Conservation (phyloP, 2,113 vertebrate species). For the Lycaon pictus region DNA sequence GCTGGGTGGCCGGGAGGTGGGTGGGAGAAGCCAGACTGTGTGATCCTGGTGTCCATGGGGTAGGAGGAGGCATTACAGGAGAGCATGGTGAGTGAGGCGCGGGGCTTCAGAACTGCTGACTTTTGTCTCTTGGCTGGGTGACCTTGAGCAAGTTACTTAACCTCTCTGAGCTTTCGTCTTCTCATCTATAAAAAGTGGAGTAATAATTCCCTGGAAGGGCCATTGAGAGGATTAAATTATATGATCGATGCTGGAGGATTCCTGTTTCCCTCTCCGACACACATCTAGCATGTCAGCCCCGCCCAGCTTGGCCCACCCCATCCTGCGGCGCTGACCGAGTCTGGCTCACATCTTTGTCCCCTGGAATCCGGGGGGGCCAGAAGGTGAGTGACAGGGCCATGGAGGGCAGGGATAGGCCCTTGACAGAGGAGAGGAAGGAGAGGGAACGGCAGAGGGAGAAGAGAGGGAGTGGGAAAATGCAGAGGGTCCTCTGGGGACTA, state of each 20-base stretch:
- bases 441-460: not conserved
- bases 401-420: not conserved
- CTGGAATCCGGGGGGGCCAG: not conserved
- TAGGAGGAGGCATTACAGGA: not conserved
- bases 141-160: not conserved
- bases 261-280: not conserved
- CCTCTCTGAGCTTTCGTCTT: not conserved
- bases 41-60: not conserved
- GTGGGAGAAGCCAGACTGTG: not conserved
- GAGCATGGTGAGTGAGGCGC: fast-evolving
- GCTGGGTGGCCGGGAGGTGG: not conserved
- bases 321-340: not conserved
- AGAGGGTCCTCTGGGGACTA: slow-evolving; percentile 45
- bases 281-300: not conserved
- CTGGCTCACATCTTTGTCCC: not conserved
- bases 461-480: not conserved
- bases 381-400: not conserved
- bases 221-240: not conserved
- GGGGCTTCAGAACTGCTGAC: not conserved
- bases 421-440: not conserved
- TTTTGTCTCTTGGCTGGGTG: not conserved
- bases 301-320: not conserved
- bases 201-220: not conserved
- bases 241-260: not conserved
- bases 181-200: not conserved